Evolutionary conservation across 2,113 vertebrate species (phyloP).

Genomic region (Malurus melanocephalus): DNA sequence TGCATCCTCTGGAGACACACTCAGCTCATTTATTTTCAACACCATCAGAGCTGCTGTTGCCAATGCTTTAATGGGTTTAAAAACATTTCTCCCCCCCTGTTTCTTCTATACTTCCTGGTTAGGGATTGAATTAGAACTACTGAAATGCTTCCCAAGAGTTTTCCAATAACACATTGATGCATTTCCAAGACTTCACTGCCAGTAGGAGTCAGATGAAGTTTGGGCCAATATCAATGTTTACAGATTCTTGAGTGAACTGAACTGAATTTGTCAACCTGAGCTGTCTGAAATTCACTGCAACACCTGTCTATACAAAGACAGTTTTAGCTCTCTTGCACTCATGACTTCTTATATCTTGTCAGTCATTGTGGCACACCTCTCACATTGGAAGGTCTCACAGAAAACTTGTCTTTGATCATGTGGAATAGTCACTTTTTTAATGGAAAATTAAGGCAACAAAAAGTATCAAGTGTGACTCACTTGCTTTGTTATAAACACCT

Average conservation of each 20-base stretch:
- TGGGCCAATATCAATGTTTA: conserved; percentile 32
- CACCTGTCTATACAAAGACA: not conserved
- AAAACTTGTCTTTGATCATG: conserved; percentile 9
- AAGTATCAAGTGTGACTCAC: not conserved
- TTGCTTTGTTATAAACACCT: not conserved
- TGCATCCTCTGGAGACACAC: not conserved
- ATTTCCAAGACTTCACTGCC: not conserved
- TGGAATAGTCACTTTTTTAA: not conserved
- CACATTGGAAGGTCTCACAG: not conserved
- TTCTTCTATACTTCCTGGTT: not conserved
- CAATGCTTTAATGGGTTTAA: not conserved
- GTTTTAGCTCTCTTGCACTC: not conserved
- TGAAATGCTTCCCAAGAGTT: not conserved
- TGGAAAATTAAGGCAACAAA: not conserved
- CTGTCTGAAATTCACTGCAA: not conserved
- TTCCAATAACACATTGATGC: not conserved
- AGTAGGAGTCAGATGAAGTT: not conserved
- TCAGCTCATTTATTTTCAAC: not conserved
- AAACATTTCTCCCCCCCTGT: not conserved
- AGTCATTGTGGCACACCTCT: not conserved
- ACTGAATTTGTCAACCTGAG: conserved; percentile 38
- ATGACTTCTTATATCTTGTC: not conserved
- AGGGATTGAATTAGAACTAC: not conserved
- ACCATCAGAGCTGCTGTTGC: not conserved
- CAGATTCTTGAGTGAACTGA: conserved; percentile 23